phyloP scores from a whole-genome alignment of 2,888 invertebrate genomes.

The Eretmocerus hayati region DNA sequence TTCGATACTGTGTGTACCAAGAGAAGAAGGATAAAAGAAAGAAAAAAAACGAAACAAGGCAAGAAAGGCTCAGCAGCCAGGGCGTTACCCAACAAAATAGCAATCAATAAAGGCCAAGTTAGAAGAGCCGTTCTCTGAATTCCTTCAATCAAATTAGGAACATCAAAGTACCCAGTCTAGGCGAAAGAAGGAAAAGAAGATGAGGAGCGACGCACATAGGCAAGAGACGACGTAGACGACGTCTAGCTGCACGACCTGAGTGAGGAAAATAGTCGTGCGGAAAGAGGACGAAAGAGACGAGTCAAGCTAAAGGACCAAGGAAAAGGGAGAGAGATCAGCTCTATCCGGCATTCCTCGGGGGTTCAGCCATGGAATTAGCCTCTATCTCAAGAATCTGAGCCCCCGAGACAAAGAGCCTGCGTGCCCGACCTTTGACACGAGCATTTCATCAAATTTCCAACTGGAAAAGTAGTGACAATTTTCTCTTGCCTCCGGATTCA shows the following conservation, averaged over 20 bases:
- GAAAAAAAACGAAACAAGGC: slow-evolving; percentile 2
- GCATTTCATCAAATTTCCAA: slow-evolving; percentile 21
- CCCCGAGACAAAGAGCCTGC: slow-evolving; percentile 39
- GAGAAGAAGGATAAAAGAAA: slow-evolving; percentile 4
- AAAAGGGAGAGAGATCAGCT: slow-evolving; percentile 7
- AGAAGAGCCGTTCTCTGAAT: slow-evolving; percentile 41
- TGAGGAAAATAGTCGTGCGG: slow-evolving; percentile 16
- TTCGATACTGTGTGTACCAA: no score
- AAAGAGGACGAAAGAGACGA: not conserved
- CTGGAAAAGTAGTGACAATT: slow-evolving; percentile 15
- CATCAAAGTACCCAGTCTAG: slow-evolving; percentile 44
- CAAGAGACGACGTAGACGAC: slow-evolving; percentile 10
- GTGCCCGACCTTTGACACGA: slow-evolving; percentile 12
- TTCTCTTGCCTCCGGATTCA: no score
- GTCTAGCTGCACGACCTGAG: slow-evolving; percentile 10
- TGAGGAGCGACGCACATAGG: slow-evolving; percentile 23
- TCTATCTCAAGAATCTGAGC: slow-evolving; percentile 42
- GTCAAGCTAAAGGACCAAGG: no score
- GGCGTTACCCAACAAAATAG: slow-evolving; percentile 28
- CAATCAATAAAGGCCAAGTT: slow-evolving; percentile 45
- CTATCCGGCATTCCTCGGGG: slow-evolving; percentile 35
- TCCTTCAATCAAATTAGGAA: slow-evolving; percentile 48
- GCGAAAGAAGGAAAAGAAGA: slow-evolving; percentile 33
- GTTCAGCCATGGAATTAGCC: slow-evolving; percentile 44
- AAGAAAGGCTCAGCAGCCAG: slow-evolving; percentile 14